Evolutionary conservation across 2,113 vertebrate species (phyloP).

Genomic region (Pagrus major): DNA sequence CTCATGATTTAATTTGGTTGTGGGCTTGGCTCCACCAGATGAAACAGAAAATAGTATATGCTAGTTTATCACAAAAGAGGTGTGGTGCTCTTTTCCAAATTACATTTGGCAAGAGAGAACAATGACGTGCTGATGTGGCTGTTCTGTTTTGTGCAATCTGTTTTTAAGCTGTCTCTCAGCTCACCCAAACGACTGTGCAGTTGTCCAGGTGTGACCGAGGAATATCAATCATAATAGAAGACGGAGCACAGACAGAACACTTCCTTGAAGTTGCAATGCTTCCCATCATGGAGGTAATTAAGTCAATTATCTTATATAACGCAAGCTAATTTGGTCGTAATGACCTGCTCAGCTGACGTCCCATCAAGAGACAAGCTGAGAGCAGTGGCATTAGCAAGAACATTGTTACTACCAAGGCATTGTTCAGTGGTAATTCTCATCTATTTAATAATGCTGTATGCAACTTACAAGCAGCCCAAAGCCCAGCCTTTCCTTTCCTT

Average conservation of each 20-base stretch:
- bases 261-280: neutral
- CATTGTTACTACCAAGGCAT: neutral
- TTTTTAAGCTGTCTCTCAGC: neutral
- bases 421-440: neutral
- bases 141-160: neutral
- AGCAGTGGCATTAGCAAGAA: neutral
- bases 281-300: neutral
- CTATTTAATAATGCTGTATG: no score
- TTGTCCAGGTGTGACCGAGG: neutral
- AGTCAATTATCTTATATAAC: neutral
- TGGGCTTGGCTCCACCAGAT: no score
- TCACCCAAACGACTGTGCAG: neutral
- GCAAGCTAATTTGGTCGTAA: neutral
- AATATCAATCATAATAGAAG: neutral
- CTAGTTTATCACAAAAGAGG: neutral
- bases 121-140: no score
- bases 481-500: no score
- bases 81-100: neutral
- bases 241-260: no score
- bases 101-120: no score
- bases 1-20: neutral
- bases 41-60: no score
- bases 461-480: no score
- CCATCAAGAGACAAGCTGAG: neutral
- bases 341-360: neutral